phyloP scores from a whole-genome alignment of 2,888 invertebrate species.

The Xylota sylvarum region DNA sequence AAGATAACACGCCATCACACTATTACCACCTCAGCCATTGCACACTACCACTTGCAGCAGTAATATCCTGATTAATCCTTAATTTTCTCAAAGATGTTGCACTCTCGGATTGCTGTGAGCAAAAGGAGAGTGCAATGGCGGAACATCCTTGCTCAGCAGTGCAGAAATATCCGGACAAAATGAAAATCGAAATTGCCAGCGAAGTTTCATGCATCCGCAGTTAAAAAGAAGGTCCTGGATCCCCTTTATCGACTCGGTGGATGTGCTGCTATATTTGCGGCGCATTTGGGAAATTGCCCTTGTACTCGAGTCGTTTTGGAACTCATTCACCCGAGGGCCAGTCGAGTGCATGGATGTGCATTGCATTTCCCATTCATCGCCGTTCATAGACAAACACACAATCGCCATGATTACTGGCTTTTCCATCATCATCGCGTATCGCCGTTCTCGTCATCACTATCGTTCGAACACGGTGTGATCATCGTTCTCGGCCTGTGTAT shows the following conservation, averaged over 20 bases:
- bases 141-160: slow-evolving; percentile 33
- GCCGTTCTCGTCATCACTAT: slow-evolving; percentile 35
- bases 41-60: slow-evolving; percentile 39
- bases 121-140: not conserved
- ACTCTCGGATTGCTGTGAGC: slow-evolving; percentile 13
- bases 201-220: slow-evolving; percentile 25
- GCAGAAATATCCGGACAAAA: slow-evolving; percentile 69
- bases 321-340: slow-evolving; percentile 7
- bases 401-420: slow-evolving; percentile 5
- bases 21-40: slow-evolving; percentile 11
- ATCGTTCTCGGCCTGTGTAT: slow-evolving; percentile 65
- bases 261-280: slow-evolving; percentile 3
- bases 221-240: slow-evolving; percentile 8
- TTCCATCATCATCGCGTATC: slow-evolving; percentile 23
- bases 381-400: slow-evolving; percentile 25
- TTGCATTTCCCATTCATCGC: slow-evolving; percentile 22
- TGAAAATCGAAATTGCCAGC: slow-evolving; percentile 61
- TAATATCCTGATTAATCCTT: slow-evolving; percentile 77
- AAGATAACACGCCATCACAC: slow-evolving; percentile 29
- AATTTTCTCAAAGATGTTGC: slow-evolving; percentile 70
- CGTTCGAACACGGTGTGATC: slow-evolving; percentile 72
- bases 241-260: slow-evolving; percentile 9
- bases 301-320: slow-evolving; percentile 28
- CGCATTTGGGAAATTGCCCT: slow-evolving; percentile 62
- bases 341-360: slow-evolving; percentile 29